phyloP scores from a whole-genome alignment of 2,888 invertebrate genomes.

The Axea sp. region DNA sequence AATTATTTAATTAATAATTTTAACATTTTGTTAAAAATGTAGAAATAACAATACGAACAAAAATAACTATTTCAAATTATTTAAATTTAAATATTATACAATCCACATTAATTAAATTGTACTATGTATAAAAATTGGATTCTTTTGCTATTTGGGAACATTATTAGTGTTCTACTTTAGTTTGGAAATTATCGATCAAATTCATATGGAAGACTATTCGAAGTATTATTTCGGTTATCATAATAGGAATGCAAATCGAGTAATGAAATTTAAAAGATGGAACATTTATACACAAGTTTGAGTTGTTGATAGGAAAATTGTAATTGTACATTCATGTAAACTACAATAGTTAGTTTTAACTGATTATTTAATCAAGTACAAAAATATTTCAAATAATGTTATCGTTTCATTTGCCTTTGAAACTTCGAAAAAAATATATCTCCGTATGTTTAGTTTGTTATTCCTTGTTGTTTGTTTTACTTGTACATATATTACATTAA shows the following conservation, averaged over 20 bases:
- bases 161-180: conserved; percentile 24
- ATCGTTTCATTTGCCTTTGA: background rate
- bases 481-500: conserved; percentile 22
- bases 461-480: background rate
- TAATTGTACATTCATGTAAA: conserved; percentile 1
- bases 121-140: conserved; percentile 8
- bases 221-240: conserved; percentile 1
- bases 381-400: conserved; percentile 17
- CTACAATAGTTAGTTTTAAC: background rate
- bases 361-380: conserved; percentile 15
- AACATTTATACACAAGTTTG: background rate
- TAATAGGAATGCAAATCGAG: conserved; percentile 6
- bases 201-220: conserved; percentile 25
- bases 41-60: too few species aligned
- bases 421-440: conserved; percentile 5
- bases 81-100: background rate
- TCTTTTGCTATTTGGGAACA: conserved; percentile 3
- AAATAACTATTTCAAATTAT: too few species aligned
- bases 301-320: background rate
- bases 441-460: background rate
- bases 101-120: too few species aligned
- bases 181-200: conserved; percentile 22
- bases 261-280: conserved; percentile 3
- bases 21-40: too few species aligned
- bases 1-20: too few species aligned